phyloP scores from a whole-genome alignment of 2,797 vertebrate species.

The Potorous gilbertii region DNA sequence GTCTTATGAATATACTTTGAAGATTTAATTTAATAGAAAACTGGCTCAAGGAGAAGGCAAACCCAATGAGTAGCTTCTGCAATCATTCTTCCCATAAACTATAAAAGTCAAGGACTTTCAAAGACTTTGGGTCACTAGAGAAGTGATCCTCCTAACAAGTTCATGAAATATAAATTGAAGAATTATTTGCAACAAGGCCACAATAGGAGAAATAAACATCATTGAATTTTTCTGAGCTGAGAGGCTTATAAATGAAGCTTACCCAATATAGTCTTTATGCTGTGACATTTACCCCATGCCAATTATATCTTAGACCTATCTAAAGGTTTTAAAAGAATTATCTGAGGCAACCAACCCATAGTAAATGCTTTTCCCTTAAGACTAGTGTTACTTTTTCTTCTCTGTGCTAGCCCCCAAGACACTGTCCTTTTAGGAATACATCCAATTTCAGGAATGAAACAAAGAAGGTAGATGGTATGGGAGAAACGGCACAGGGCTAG shows the following conservation, averaged over 20 bases:
- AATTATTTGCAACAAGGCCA: conserved; percentile 19
- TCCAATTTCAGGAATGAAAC: neutral
- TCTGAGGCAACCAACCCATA: neutral
- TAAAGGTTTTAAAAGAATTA: neutral
- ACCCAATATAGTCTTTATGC: neutral
- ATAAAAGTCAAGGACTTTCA: conserved; percentile 37
- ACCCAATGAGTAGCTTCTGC: conserved; percentile 52
- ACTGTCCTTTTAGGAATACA: neutral
- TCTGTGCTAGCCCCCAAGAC: neutral
- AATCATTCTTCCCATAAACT: conserved; percentile 36
- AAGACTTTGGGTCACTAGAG: conserved; percentile 16
- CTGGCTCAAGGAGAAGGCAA: conserved; percentile 30
- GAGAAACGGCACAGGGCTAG: neutral
- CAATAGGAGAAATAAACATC: conserved; percentile 13
- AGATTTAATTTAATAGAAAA: conserved; percentile 56
- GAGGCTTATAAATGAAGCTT: conserved; percentile 26
- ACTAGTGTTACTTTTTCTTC: neutral
- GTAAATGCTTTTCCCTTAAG: neutral
- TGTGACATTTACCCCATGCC: neutral
- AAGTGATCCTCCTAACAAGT: conserved; percentile 14
- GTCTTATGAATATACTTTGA: conserved; percentile 38
- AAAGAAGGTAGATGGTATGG: neutral
- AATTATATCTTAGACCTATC: neutral
- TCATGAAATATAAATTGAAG: conserved; percentile 40
- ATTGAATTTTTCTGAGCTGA: neutral